Conservation (phyloP, 1,140 invertebrate species). For the Drosophila hydei region DNA sequence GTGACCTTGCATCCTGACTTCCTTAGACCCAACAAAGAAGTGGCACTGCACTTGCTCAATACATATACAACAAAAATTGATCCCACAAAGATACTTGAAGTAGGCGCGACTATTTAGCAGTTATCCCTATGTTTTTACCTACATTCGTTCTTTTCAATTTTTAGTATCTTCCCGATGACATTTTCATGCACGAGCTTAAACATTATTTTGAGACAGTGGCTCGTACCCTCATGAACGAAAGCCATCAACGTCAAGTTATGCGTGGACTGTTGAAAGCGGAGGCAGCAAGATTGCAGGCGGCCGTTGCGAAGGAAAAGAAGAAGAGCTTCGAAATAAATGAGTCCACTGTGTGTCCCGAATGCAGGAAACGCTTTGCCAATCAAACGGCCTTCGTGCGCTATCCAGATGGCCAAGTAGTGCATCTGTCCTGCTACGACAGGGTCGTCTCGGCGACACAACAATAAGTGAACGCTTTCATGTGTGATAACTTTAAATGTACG, state of each 20-base stretch:
- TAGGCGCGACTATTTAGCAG: constrained; percentile 28
- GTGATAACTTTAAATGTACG: constrained; percentile 29
- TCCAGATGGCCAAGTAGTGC: constrained; percentile 95
- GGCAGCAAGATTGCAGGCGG: constrained; percentile 91
- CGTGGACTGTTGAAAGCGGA: constrained; percentile 93
- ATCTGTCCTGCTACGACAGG: constrained; percentile 91
- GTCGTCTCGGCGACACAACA: constrained; percentile 35
- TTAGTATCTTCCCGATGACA: constrained; percentile 89
- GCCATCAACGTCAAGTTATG: constrained; percentile 90
- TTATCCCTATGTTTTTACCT: not conserved
- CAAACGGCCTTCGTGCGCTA: constrained; percentile 96
- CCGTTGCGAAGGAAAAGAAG: constrained; percentile 91
- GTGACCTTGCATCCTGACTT: constrained; percentile 86
- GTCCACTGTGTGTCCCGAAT: constrained; percentile 94
- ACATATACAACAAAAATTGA: constrained; percentile 93
- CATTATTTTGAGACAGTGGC: constrained; percentile 91
- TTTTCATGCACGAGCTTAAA: constrained; percentile 89
- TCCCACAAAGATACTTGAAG: constrained; percentile 87
- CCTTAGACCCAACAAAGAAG: constrained; percentile 88
- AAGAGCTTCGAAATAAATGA: constrained; percentile 93
- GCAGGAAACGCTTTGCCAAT: constrained; percentile 95
- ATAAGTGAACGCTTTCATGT: constrained; percentile 23
- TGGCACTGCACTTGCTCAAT: constrained; percentile 91
- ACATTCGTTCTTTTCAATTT: constrained; percentile 10
- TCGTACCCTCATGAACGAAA: constrained; percentile 89